Evolutionary conservation across 23 tunicate genomes (phyloP).

Genomic region (Diplosoma virens): DNA sequence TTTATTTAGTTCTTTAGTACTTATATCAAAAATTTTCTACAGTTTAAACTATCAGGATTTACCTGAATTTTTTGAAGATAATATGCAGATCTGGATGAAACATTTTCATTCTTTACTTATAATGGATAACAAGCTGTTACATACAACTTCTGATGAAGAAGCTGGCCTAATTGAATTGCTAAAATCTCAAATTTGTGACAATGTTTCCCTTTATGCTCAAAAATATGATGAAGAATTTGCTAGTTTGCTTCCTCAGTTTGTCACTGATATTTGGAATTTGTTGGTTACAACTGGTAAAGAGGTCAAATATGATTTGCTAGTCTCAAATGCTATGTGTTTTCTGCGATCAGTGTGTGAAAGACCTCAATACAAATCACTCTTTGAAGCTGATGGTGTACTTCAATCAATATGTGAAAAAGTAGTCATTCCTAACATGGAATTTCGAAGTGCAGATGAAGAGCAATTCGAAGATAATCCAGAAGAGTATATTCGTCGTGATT

Average conservation of each 20-base stretch:
- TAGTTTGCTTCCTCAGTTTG: slow-evolving; percentile 69
- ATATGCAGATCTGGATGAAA: slow-evolving; percentile 90
- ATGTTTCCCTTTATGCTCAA: slow-evolving; percentile 89
- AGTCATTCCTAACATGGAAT: slow-evolving; percentile 89
- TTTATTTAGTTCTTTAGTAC: slow-evolving; percentile 79
- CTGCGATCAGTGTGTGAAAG: slow-evolving; percentile 74
- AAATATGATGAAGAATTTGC: slow-evolving; percentile 97
- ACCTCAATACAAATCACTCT: slow-evolving; percentile 68
- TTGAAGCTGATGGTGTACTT: slow-evolving; percentile 74
- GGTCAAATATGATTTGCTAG: slow-evolving; percentile 90
- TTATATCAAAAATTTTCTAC: slow-evolving; percentile 92
- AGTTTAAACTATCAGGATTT: slow-evolving; percentile 94
- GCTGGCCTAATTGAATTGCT: slow-evolving; percentile 77
- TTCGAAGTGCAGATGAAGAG: slow-evolving; percentile 82
- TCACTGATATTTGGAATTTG: slow-evolving; percentile 78
- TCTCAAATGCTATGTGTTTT: slow-evolving; percentile 85
- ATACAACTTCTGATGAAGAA: slow-evolving; percentile 80
- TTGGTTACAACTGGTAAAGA: slow-evolving; percentile 78
- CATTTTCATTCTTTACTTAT: slow-evolving; percentile 64
- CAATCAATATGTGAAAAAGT: slow-evolving; percentile 92
- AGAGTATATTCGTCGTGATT: slow-evolving; percentile 85
- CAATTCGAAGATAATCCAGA: slow-evolving; percentile 98
- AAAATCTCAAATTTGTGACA: slow-evolving; percentile 92
- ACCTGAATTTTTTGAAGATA: slow-evolving; percentile 97
- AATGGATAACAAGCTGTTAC: slow-evolving; percentile 58